phyloP scores from a whole-genome alignment of 1,140 invertebrate species.

The Oreohelix idahoensis region DNA sequence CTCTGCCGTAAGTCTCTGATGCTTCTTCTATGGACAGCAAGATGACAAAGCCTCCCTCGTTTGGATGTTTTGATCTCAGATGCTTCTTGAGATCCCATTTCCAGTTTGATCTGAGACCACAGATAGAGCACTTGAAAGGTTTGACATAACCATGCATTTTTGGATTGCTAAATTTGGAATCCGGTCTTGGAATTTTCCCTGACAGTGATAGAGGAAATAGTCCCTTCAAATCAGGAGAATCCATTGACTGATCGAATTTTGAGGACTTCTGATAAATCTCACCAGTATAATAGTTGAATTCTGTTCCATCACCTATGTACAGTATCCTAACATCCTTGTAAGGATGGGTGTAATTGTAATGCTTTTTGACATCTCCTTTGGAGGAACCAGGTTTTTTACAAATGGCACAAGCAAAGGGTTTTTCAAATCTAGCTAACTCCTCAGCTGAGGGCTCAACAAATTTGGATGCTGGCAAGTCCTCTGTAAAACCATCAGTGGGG shows the following conservation, averaged over 20 bases:
- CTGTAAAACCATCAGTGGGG: neutral
- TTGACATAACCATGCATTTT: slow-evolving; percentile 66
- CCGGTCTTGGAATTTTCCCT: slow-evolving; percentile 17
- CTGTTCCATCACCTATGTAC: slow-evolving; percentile 54
- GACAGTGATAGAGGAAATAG: neutral
- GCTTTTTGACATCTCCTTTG: slow-evolving; percentile 65
- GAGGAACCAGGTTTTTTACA: slow-evolving; percentile 60
- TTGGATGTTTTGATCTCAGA: slow-evolving; percentile 60
- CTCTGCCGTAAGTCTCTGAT: slow-evolving; percentile 80
- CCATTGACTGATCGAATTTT: slow-evolving; percentile 8
- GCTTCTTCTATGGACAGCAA: slow-evolving; percentile 93
- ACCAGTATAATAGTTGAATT: slow-evolving; percentile 48
- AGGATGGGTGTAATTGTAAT: slow-evolving; percentile 68
- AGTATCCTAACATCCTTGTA: slow-evolving; percentile 61
- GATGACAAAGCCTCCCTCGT: slow-evolving; percentile 75
- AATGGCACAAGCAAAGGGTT: slow-evolving; percentile 62
- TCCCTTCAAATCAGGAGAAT: neutral
- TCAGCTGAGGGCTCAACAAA: slow-evolving; percentile 38
- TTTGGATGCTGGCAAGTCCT: neutral
- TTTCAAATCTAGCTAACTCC: slow-evolving; percentile 35
- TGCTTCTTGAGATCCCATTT: slow-evolving; percentile 89
- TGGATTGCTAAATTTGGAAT: slow-evolving; percentile 47
- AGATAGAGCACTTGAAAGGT: slow-evolving; percentile 94
- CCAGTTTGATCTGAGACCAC: slow-evolving; percentile 94
- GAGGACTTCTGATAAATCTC: slow-evolving; percentile 21